Evolutionary conservation across 2,113 vertebrate species (phyloP).

Genomic region (Natator depressus): DNA sequence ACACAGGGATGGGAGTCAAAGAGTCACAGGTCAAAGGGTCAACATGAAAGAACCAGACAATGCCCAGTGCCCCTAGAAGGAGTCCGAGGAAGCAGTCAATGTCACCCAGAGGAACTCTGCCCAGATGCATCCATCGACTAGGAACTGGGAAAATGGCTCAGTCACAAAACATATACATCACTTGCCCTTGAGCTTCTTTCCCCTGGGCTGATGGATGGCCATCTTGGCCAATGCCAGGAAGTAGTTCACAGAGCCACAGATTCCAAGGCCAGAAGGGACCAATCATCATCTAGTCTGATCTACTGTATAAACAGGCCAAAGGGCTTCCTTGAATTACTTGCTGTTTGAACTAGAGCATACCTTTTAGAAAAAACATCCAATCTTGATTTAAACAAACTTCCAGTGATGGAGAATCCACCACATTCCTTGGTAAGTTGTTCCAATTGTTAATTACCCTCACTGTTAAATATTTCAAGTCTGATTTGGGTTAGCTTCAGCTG

Average conservation of each 20-base stretch:
- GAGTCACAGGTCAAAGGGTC: background rate
- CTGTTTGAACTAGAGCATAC: background rate
- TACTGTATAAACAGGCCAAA: background rate
- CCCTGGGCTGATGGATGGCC: no score
- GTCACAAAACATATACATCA: no score
- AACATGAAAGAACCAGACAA: background rate
- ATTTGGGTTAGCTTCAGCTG: background rate
- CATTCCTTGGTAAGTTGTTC: background rate
- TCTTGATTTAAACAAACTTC: background rate
- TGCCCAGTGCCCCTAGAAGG: background rate
- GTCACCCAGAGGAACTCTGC: accelerated
- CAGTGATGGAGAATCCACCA: background rate
- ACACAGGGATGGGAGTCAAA: background rate
- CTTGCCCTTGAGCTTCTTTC: no score
- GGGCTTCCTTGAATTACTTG: background rate
- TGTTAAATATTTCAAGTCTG: background rate
- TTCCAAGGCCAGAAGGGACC: background rate
- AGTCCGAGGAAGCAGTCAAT: background rate
- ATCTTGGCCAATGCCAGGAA: no score
- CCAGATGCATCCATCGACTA: background rate
- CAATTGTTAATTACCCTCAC: background rate
- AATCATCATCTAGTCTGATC: background rate
- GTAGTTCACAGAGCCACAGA: no score
- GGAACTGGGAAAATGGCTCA: background rate
- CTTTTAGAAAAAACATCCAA: background rate